These are phyloP conservation scores for Chromobotia macracanthus DNA, from an alignment of 2,797 vertebrate species.

Conservation along the genomic window DNA sequence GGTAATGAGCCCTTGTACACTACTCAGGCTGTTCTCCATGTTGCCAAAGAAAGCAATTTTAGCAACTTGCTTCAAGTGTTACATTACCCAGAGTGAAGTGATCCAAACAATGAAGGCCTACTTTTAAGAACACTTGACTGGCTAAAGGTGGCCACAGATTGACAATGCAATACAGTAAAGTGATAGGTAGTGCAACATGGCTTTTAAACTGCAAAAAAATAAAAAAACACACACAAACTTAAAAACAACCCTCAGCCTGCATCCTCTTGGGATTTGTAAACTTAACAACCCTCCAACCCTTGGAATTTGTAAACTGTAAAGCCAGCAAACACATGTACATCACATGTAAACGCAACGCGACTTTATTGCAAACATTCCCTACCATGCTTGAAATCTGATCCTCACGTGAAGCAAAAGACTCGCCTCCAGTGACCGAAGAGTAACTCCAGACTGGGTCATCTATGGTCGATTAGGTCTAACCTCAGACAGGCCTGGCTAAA, in stretches of 20 bases:
- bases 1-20: slow-evolving; percentile 20
- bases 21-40: not conserved
- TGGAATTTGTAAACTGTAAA: not conserved
- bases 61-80: not conserved
- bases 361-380: not conserved
- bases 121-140: not conserved
- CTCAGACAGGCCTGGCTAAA: slow-evolving; percentile 38
- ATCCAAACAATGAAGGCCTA: slow-evolving; percentile 11
- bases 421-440: slow-evolving; percentile 39
- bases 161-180: not conserved
- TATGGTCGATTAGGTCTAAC: slow-evolving; percentile 35
- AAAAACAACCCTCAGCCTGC: not conserved
- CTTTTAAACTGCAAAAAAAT: not conserved
- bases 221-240: not conserved
- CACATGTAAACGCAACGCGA: not conserved
- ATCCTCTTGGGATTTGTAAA: not conserved
- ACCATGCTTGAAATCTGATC: not conserved
- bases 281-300: not conserved
- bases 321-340: not conserved
- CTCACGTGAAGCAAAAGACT: slow-evolving; percentile 9
- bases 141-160: not conserved
- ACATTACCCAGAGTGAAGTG: slow-evolving; percentile 14
- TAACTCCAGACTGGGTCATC: slow-evolving; percentile 42
- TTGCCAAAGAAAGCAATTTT: slow-evolving; percentile 23
- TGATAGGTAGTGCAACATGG: no score